Conservation (phyloP, 2,888 invertebrate genomes). For the Amphimallon solstitiale region DNA sequence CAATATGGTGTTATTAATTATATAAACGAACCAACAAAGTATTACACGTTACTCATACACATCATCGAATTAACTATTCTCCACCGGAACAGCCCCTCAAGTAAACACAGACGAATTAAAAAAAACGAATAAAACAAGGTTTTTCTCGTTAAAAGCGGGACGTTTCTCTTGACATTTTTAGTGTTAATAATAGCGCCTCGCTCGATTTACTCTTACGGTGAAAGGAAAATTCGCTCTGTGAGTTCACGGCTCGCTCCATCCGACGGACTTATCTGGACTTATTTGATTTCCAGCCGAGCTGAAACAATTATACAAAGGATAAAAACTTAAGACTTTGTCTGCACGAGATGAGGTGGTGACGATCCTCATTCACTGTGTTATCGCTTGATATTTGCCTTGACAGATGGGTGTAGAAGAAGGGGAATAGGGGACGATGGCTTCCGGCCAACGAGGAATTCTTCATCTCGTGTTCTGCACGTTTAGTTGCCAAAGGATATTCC, state of each 20-base stretch:
- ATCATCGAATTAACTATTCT: neutral
- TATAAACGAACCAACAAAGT: no score
- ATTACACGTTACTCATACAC: no score
- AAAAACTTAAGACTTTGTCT: constrained; percentile 18
- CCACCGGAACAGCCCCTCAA: neutral
- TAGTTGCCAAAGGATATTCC: no score
- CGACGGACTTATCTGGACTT: constrained; percentile 32
- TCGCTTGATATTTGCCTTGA: no score
- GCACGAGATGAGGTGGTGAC: constrained; percentile 9
- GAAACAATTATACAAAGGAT: constrained; percentile 36
- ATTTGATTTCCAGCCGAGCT: constrained; percentile 35
- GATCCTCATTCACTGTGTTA: neutral
- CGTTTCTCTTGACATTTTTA: neutral
- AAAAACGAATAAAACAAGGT: neutral
- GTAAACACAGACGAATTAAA: constrained; percentile 16
- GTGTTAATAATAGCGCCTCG: constrained; percentile 17
- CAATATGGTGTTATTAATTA: no score
- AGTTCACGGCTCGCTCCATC: neutral
- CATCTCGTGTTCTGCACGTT: no score
- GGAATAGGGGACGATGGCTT: neutral
- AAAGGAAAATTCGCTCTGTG: neutral
- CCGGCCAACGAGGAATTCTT: neutral
- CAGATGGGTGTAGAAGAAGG: neutral
- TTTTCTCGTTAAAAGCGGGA: neutral
- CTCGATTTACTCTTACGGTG: constrained; percentile 18